A percentile compares a stretch with the other conserved stretches of the same genome.
Conservation (phyloP, 2,113 vertebrate genomes). For the Coptodon bakossiorum region DNA sequence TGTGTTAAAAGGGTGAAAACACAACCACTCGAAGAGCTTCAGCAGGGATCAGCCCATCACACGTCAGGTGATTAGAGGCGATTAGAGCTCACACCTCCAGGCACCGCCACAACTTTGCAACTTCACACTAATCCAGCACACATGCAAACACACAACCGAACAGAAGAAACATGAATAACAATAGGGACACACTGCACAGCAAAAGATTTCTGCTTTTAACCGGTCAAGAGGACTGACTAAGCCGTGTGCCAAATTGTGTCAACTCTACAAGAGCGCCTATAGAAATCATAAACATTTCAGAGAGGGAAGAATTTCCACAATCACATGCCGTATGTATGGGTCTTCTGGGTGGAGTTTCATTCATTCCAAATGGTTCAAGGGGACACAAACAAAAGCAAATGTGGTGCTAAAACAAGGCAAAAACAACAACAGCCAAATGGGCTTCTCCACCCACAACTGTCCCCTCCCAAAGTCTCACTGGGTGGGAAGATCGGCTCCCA, state of each 20-base stretch:
- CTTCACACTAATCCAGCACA: slow-evolving; percentile 45
- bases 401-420: not conserved
- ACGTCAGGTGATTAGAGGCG: slow-evolving; percentile 67
- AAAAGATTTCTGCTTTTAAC: slow-evolving; percentile 44
- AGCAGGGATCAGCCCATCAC: slow-evolving; percentile 55
- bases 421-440: slow-evolving; percentile 48
- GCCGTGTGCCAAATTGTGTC: slow-evolving; percentile 57
- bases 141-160: slow-evolving; percentile 3
- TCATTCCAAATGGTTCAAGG: slow-evolving; percentile 1
- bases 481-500: slow-evolving; percentile 34
- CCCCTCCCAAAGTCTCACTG: slow-evolving; percentile 10
- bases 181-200: slow-evolving; percentile 31
- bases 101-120: slow-evolving; percentile 44
- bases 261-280: slow-evolving; percentile 4
- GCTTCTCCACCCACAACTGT: slow-evolving; percentile 47
- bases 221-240: slow-evolving; percentile 58
- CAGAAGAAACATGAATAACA: not conserved
- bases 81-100: slow-evolving; percentile 69
- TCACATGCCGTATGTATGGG: not conserved
- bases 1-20: slow-evolving; percentile 39
- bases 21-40: slow-evolving; percentile 11
- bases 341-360: not conserved
- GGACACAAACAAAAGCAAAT: not conserved
- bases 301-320: not conserved
- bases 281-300: slow-evolving; percentile 2